A percentile compares a stretch with the other conserved stretches of the same genome.
phyloP scores from a whole-genome alignment of 30 jellyfish, hydroid and myxozoan species.

The Phacellophora camtschatica region DNA sequence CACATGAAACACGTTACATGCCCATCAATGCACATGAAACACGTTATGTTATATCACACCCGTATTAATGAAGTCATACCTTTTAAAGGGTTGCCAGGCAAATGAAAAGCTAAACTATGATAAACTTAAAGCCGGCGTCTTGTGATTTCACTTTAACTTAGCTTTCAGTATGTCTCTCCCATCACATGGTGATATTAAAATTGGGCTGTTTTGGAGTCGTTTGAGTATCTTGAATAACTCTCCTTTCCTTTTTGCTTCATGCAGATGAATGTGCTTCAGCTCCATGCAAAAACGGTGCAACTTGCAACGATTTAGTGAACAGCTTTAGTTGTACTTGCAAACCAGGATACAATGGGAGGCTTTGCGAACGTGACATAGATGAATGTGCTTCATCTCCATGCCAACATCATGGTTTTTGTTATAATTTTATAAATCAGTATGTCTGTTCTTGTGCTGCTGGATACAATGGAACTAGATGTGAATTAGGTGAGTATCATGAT shows the following conservation, averaged over 20 bases:
- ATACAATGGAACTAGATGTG: conserved; percentile 57
- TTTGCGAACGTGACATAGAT: conserved; percentile 23
- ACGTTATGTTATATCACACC: no score
- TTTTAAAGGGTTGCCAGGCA: no score
- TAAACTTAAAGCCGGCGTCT: no score
- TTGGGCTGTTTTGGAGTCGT: no score
- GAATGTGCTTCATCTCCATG: conserved; percentile 61
- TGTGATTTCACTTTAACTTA: no score
- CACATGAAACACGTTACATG: no score
- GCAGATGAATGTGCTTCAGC: conserved; percentile 53
- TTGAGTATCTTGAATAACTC: no score
- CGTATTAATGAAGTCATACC: no score
- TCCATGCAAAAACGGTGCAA: conserved; percentile 65
- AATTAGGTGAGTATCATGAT: conserved; percentile 16
- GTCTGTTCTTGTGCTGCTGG: conserved; percentile 67
- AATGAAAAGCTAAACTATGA: no score
- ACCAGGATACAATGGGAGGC: conserved; percentile 50
- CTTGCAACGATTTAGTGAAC: conserved; percentile 59
- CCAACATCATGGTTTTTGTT: conserved; percentile 45
- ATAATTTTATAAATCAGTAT: conserved; percentile 27
- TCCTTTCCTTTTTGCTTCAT: not conserved
- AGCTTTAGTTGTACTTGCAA: conserved; percentile 40
- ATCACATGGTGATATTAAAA: no score
- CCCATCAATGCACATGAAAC: no score
- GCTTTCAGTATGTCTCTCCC: no score